Conservation (phyloP, 2,113 vertebrate genomes). For the Gallinago media region DNA sequence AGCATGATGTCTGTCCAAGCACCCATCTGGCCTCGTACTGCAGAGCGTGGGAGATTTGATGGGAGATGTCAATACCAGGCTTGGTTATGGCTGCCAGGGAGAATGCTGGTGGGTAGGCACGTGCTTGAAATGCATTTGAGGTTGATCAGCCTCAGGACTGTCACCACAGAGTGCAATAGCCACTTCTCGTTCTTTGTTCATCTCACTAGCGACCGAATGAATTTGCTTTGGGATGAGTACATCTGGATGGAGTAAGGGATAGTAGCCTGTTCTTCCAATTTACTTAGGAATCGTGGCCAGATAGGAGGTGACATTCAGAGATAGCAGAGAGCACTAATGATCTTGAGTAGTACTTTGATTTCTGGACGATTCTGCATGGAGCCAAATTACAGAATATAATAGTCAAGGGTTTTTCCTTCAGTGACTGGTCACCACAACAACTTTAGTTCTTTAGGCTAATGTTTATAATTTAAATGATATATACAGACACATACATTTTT, state of each 20-base stretch:
- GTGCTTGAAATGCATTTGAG: neutral
- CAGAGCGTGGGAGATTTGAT: neutral
- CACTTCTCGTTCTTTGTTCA: neutral
- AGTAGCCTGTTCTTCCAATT: neutral
- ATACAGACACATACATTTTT: no score
- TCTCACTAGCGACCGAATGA: neutral
- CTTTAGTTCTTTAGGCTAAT: neutral
- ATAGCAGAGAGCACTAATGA: neutral
- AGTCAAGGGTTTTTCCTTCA: neutral
- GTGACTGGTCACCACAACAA: neutral
- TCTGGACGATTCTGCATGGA: neutral
- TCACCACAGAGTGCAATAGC: accelerated
- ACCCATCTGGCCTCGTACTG: neutral
- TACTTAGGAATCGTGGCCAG: neutral
- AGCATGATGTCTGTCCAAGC: neutral
- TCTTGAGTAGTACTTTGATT: neutral
- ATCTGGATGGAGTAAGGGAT: neutral
- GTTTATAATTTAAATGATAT: neutral
- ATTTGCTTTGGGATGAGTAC: neutral
- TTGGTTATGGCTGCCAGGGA: neutral
- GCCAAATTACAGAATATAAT: neutral
- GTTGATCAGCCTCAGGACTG: neutral
- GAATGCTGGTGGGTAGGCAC: neutral
- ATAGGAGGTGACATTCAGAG: neutral
- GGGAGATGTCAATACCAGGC: neutral